Evolutionary conservation across 2,797 vertebrate genomes (phyloP).

Genomic region (Tragopan temminckii): DNA sequence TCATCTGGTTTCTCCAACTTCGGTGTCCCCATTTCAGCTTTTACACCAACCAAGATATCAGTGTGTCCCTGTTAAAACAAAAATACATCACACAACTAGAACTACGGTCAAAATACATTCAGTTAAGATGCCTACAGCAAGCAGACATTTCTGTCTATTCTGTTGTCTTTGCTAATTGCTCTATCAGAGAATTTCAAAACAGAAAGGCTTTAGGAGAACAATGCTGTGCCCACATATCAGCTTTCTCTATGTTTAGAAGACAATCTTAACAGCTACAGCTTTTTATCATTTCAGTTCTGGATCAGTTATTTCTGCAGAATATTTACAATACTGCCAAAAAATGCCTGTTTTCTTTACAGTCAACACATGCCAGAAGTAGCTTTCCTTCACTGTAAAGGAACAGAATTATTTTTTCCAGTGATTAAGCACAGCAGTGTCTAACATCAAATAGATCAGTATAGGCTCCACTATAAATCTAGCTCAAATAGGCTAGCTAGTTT

Average conservation of each 20-base stretch:
- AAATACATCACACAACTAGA: not conserved
- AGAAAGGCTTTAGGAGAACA: not conserved
- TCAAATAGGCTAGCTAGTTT: not conserved
- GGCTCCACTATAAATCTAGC: not conserved
- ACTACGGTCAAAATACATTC: not conserved
- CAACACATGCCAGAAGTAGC: not conserved
- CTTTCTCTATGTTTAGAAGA: not conserved
- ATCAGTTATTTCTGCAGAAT: not conserved
- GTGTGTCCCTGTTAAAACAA: slow-evolving; percentile 90
- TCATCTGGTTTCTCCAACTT: slow-evolving; percentile 86
- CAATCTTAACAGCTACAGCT: not conserved
- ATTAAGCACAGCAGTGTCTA: not conserved
- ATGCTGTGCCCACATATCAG: not conserved
- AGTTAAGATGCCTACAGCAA: not conserved
- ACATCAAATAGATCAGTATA: not conserved
- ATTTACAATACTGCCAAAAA: not conserved
- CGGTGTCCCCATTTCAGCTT: slow-evolving; percentile 94
- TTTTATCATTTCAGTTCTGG: not conserved
- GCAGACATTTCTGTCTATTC: not conserved
- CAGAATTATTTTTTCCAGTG: not conserved
- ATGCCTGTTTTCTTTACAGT: not conserved
- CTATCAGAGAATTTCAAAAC: not conserved
- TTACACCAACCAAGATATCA: slow-evolving; percentile 93
- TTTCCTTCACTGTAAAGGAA: not conserved
- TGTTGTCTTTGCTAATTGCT: not conserved